phyloP scores from a whole-genome alignment of 2,888 invertebrate species.

The Caenorhabditis sulstoni region DNA sequence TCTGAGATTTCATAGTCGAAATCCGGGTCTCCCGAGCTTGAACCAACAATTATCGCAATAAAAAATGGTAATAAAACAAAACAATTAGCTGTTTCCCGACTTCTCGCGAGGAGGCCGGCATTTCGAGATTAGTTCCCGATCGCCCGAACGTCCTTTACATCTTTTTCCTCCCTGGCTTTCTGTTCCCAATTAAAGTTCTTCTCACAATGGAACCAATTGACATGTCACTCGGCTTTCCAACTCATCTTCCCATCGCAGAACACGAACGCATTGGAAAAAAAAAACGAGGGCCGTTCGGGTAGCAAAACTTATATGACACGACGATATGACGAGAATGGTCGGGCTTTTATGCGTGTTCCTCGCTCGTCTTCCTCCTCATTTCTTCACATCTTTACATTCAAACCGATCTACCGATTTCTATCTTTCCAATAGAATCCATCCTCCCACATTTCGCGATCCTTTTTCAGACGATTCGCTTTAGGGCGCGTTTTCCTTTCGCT shows the following conservation, averaged over 20 bases:
- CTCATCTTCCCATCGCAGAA: not conserved
- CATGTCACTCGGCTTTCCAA: slow-evolving; percentile 32
- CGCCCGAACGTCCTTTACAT: slow-evolving; percentile 40
- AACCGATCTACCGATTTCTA: too few species aligned
- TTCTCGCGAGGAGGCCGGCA: not conserved
- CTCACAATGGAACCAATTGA: slow-evolving; percentile 26
- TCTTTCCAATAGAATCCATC: too few species aligned
- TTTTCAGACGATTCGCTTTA: too few species aligned
- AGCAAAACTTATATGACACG: slow-evolving; percentile 44
- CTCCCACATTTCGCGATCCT: too few species aligned
- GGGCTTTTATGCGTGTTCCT: too few species aligned
- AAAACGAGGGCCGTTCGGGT: slow-evolving; percentile 13
- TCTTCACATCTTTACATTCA: too few species aligned
- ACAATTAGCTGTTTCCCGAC: slow-evolving; percentile 18
- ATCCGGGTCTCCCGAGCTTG: not conserved
- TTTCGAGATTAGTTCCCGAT: slow-evolving; percentile 19
- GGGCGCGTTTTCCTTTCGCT: slow-evolving; percentile 8
- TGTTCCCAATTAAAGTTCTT: slow-evolving; percentile 4
- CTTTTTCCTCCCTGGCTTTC: not conserved
- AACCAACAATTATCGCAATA: not conserved
- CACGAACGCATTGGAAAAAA: too few species aligned
- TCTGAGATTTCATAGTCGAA: too few species aligned
- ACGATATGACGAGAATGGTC: too few species aligned
- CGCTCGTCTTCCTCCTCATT: too few species aligned
- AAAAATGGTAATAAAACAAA: not conserved